Evolutionary conservation across 2,797 vertebrate species (phyloP), one percentile per base, ranked within the genome.

Genomic region (Pyrocephalus nanus): DNA sequence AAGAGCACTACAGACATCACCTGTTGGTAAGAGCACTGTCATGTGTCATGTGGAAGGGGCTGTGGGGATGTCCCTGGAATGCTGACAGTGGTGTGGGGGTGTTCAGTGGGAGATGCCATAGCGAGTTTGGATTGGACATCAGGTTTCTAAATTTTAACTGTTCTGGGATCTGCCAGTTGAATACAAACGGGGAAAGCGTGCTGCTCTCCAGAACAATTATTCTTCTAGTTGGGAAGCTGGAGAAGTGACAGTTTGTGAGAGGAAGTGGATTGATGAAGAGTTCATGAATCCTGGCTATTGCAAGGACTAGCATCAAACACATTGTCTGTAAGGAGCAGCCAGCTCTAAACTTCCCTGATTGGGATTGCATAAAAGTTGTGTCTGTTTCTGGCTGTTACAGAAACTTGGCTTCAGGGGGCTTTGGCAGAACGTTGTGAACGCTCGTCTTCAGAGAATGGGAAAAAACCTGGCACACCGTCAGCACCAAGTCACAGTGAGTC

Each of bases 381-480:
- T 72, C 32, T 4, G 0, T 38, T 86, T 91, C 16, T 91, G 91
- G 1, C 93, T 79, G 55, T 76, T 94, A 40, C 96, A 99, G 99
- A 67, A 5, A 42, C 81, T 95, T 58, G 98, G 98, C 60, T 91
- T 99, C 67, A 89, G 71, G 86, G 98, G 97, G 30, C 96, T 99
- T 40, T 92, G 23, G 71, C 91, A 97, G 40, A 98, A 99, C 12
- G 95, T 98, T 30, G n/a, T 26, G 66, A 55, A 45, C 29, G 74
- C 89, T 84, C 98, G 62, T 93, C 95, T 96, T 47, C 96, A 97
- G 53, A 97, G 92, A 45, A 87, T 98, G 60, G 98, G 98, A 92
- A 97, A 96, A 72, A 98, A 98, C 74, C 95, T 99, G 22, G 98
- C 98, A 13, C 57, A 96, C 36, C 97, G 88, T 90, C 99, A 99